Conservation (phyloP, 2,113 vertebrate genomes). For the Enhydra lutris region DNA sequence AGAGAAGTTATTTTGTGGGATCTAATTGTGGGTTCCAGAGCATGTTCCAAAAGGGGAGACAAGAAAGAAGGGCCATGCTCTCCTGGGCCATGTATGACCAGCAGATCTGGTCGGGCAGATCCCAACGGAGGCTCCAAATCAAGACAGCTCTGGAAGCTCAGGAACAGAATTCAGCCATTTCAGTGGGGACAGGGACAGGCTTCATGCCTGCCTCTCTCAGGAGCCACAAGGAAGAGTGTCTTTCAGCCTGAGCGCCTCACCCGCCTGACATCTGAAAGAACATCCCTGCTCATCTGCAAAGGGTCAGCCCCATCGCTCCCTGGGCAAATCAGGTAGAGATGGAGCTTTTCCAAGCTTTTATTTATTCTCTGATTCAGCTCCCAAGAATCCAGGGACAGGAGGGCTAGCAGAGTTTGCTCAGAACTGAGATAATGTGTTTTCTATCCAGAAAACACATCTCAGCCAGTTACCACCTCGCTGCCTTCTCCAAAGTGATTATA, state of each 20-base stretch:
- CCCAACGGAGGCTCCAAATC: not conserved
- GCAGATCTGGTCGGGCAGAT: not conserved
- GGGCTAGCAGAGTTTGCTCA: not conserved
- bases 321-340: not conserved
- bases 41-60: not conserved
- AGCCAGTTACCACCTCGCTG: conserved; percentile 34
- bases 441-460: conserved; percentile 46
- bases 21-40: not conserved
- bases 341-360: not conserved
- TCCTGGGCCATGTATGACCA: not conserved
- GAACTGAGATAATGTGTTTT: conserved; percentile 36
- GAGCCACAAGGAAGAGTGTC: not conserved
- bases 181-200: rapidly evolving
- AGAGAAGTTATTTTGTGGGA: not conserved
- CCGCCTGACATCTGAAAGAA: not conserved
- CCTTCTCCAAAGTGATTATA: conserved; percentile 56
- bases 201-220: not conserved
- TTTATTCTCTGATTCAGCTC: conserved; percentile 2
- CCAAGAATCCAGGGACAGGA: not conserved
- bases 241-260: not conserved
- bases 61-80: not conserved
- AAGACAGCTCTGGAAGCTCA: not conserved
- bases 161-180: not conserved
- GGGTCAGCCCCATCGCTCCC: not conserved
- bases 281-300: not conserved